Evolutionary conservation across 1,140 invertebrate genomes (phyloP).

Genomic region (Eufriesea mexicana): DNA sequence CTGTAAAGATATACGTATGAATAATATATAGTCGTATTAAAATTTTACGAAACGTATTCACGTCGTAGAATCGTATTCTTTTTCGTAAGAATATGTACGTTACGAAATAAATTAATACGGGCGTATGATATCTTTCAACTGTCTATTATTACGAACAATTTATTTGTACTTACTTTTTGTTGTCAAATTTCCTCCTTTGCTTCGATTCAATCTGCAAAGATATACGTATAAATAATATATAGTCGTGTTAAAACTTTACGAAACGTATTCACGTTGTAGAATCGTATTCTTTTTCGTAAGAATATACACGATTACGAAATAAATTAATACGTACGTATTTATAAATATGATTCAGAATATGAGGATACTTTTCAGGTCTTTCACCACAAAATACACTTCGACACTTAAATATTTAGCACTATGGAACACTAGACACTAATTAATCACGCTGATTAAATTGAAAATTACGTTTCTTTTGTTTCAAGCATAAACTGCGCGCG

Average conservation of each 20-base stretch:
- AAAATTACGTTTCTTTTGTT: not conserved
- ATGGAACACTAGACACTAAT: not conserved
- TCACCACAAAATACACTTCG: not conserved
- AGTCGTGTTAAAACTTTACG: too few species aligned
- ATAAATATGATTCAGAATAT: not conserved
- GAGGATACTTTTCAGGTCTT: not conserved
- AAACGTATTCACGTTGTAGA: too few species aligned
- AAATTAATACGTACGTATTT: not conserved
- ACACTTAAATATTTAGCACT: not conserved
- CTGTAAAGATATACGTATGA: not conserved
- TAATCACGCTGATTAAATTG: not conserved
- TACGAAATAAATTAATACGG: too few species aligned
- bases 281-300: not conserved
- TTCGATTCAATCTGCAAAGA: not conserved
- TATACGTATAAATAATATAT: not conserved
- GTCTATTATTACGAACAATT: not conserved
- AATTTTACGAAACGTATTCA: not conserved
- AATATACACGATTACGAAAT: not conserved
- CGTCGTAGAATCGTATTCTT: not conserved
- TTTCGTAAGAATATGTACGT: not conserved
- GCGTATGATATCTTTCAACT: not conserved
- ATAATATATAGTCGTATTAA: too few species aligned
- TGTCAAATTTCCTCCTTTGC: too few species aligned
- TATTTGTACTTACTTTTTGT: not conserved
- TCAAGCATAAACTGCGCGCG: not conserved